A percentile compares a stretch with the other conserved stretches of the same genome.
These are phyloP conservation scores for Plodia interpunctella DNA, from an alignment of 1,140 invertebrate species.

Conservation along the genomic window DNA sequence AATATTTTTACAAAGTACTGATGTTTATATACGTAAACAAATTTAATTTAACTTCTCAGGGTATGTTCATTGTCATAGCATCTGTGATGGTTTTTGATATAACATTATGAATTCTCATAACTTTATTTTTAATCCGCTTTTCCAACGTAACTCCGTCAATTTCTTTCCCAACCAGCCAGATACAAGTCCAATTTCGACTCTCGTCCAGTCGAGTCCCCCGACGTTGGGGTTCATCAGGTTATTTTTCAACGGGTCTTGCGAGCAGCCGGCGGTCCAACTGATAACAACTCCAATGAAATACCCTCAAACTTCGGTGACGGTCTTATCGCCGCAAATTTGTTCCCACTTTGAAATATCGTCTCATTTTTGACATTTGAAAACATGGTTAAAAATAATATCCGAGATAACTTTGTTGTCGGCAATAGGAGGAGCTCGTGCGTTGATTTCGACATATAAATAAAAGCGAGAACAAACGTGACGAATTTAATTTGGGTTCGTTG, in stretches of 20 bases:
- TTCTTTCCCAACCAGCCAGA: no score
- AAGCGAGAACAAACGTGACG: no score
- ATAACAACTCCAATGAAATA: constrained; percentile 67
- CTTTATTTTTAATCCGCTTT: no score
- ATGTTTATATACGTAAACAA: no score
- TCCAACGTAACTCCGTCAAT: no score
- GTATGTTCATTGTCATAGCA: no score
- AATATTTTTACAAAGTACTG: no score
- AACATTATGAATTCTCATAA: no score
- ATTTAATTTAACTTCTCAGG: no score
- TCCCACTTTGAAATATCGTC: constrained; percentile 59
- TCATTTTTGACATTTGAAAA: constrained; percentile 56
- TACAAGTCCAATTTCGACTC: not conserved
- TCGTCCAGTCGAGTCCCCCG: not conserved
- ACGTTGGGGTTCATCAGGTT: not conserved
- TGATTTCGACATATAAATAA: not conserved
- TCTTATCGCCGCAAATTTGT: constrained; percentile 54
- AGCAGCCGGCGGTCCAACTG: constrained; percentile 30
- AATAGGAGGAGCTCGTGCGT: not conserved
- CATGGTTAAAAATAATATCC: constrained; percentile 17
- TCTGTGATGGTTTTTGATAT: no score
- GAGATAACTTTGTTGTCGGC: not conserved
- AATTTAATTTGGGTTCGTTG: no score
- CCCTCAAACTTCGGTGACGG: constrained; percentile 42
- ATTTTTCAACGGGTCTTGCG: constrained; percentile 10